phyloP scores from a whole-genome alignment of 2,113 vertebrate species.

The Antennarius striatus region DNA sequence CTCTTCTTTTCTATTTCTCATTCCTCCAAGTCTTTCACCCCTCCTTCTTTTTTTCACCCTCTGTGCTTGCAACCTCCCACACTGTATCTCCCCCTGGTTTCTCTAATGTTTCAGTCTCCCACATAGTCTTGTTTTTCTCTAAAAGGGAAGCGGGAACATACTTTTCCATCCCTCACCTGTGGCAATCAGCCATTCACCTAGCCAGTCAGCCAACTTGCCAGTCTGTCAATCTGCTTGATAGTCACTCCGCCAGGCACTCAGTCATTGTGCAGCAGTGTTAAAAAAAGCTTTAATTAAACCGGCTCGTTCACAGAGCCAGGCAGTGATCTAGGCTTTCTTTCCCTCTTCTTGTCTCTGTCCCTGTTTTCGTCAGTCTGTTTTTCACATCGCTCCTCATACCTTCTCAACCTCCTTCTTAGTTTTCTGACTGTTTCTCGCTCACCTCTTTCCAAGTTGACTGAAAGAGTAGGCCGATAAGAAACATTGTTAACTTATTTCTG shows the following conservation, averaged over 20 bases:
- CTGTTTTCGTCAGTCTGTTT: conserved; percentile 14
- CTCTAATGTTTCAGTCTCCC: conserved; percentile 26
- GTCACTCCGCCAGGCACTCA: conserved; percentile 53
- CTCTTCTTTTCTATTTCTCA: conserved; percentile 56
- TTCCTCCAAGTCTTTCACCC: conserved; percentile 31
- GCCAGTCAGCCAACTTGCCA: conserved; percentile 48
- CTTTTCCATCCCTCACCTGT: conserved; percentile 41
- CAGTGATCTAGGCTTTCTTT: conserved; percentile 50
- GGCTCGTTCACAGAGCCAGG: conserved; percentile 58
- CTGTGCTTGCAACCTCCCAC: conserved; percentile 25
- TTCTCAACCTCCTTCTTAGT: conserved; percentile 28
- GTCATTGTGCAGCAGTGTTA: conserved; percentile 55
- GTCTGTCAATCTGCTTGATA: conserved; percentile 63
- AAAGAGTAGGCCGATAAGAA: conserved; percentile 73
- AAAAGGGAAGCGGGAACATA: conserved; percentile 24
- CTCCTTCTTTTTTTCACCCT: conserved; percentile 14
- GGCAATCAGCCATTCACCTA: conserved; percentile 36
- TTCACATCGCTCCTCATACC: conserved; percentile 29
- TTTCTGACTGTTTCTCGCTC: conserved; percentile 39
- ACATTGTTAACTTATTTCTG: conserved; percentile 75
- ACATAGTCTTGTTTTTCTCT: conserved; percentile 1
- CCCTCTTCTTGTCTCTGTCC: conserved; percentile 8
- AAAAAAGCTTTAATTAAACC: conserved; percentile 67
- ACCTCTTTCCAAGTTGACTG: conserved; percentile 61
- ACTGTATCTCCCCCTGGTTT: conserved; percentile 33